A percentile compares a stretch with the other conserved stretches of the same genome.
Conservation (phyloP, 2,113 vertebrate species). For the Colinus virginianus region DNA sequence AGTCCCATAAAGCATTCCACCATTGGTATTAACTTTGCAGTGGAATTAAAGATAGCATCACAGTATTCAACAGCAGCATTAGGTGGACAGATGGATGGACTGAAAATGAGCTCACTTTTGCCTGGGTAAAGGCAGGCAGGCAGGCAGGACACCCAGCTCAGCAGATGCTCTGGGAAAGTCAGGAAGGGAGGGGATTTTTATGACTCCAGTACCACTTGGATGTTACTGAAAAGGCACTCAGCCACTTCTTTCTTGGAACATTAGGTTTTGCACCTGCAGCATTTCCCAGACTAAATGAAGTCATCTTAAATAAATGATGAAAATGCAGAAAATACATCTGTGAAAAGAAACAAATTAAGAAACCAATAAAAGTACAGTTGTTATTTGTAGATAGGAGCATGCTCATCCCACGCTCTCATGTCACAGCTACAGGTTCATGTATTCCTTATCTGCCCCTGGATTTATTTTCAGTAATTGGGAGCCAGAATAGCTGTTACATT, state of each 20-base stretch:
- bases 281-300: not conserved
- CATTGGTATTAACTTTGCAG: not conserved
- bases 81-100: not conserved
- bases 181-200: not conserved
- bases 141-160: not conserved
- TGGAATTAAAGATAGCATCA: too few species aligned
- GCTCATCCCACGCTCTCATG: not conserved
- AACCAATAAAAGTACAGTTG: not conserved
- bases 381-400: not conserved
- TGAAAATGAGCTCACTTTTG: accelerated
- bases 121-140: not conserved
- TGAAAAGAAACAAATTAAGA: not conserved
- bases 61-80: not conserved
- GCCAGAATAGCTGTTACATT: not conserved
- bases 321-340: not conserved
- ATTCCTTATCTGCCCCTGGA: not conserved
- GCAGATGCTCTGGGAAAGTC: not conserved
- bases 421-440: not conserved
- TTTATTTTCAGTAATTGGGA: not conserved
- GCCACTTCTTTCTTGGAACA: not conserved
- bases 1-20: not conserved
- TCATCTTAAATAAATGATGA: not conserved
- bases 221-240: not conserved
- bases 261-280: not conserved
- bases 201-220: not conserved